Evolutionary conservation across 2,113 vertebrate species (phyloP), one percentile per base, ranked within the genome.

Genomic region (Solenodon paradoxus): DNA sequence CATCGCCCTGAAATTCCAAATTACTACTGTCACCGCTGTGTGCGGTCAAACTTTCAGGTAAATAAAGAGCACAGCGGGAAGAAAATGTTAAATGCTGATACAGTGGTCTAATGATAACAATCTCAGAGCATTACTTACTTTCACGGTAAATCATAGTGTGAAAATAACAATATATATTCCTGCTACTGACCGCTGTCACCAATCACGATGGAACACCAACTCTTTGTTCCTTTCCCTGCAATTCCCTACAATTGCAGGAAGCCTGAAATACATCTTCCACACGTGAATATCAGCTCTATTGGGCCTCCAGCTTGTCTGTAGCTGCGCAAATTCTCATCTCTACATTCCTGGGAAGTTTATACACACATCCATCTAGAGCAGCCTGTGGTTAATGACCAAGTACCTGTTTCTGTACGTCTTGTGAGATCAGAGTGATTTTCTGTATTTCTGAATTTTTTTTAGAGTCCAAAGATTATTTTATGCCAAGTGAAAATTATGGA

Each of bases 11-110:
- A 97, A 97, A 90, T 92, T 53, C 68, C 42, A 96, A 97, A 98
- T 96, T 96, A 97, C 82, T 86, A 55, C 80, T 95, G 94, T 95
- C 96, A 97, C 77, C n/a, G 92, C 93, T 95, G 87, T 96, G 82
- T 95, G 79, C 88, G 94, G 95, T 71, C 66, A 90, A 96, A 92
- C 45, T 69, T 95, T 90, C 82, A 93, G 81, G 96, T 98, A 97
- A 97, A 93, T 92, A 91, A 95, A 94, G 93, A 97, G 64, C 79
- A 94, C 82, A 96, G 84, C 32, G 66, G 71, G 82, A 96, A 74
- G 92, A 95, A 97, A 98, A 96, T 53, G 94, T 30, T 96, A 97
- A 98, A 93, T 1, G 49, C 45, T 95, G 96, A 97, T 94, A 96
- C 40, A 69, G 84, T 74, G 40, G 49, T 87, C 95, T 97, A 93